Evolutionary conservation across 2,888 invertebrate species (phyloP).

Genomic region (Torymus texanus): DNA sequence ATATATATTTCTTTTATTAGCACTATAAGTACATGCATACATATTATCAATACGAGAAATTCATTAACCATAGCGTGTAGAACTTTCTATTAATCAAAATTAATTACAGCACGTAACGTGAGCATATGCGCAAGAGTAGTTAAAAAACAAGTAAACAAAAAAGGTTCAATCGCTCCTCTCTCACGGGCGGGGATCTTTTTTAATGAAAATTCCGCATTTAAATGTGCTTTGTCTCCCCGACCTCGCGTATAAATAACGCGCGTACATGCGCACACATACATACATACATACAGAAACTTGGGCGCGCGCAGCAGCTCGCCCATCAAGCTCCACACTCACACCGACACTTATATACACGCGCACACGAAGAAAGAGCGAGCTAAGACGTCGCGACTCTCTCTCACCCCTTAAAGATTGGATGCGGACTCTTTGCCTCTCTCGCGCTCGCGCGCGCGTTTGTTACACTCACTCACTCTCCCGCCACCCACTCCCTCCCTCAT

Average conservation of each 20-base stretch:
- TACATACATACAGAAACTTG: not conserved
- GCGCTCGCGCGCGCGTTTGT: conserved; percentile 27
- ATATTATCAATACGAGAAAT: too few species aligned
- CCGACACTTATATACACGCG: too few species aligned
- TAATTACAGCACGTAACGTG: too few species aligned
- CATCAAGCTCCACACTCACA: too few species aligned
- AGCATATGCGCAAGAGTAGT: too few species aligned
- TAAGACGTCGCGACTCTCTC: conserved; percentile 45
- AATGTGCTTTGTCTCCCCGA: conserved; percentile 49
- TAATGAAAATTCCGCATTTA: conserved; percentile 55
- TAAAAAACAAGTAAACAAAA: conserved; percentile 8
- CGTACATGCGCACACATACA: conserved; percentile 1
- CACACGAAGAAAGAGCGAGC: conserved; percentile 17
- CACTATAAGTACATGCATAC: too few species aligned
- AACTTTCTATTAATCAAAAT: too few species aligned
- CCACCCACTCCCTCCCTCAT: conserved; percentile 48
- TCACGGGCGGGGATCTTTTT: conserved; percentile 20
- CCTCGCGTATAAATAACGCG: conserved; percentile 43
- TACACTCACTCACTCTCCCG: conserved; percentile 48
- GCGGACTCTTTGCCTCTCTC: conserved; percentile 43
- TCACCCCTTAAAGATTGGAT: conserved; percentile 53
- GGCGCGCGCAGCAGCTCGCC: too few species aligned
- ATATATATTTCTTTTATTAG: too few species aligned
- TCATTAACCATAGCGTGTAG: too few species aligned
- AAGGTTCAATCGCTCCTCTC: conserved; percentile 11